These are phyloP conservation scores for Anticlea derivata DNA, from an alignment of 2,888 invertebrate genomes.

Conservation along the genomic window DNA sequence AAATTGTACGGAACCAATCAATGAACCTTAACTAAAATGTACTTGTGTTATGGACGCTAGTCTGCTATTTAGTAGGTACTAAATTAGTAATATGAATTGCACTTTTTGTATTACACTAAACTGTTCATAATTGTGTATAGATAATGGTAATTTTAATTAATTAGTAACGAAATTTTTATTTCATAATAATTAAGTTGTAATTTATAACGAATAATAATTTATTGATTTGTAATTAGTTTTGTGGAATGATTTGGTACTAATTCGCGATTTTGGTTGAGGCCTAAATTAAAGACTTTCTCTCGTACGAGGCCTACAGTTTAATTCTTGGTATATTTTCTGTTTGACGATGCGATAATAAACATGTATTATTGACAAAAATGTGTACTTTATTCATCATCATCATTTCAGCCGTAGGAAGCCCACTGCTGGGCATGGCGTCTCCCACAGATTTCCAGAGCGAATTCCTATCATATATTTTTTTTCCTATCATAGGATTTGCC, in stretches of 20 bases:
- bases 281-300: slow-evolving; percentile 41
- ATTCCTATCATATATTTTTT: no score
- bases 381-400: slow-evolving; percentile 8
- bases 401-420: no score
- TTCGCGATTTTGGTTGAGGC: slow-evolving; percentile 35
- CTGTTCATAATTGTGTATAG: slow-evolving; percentile 77
- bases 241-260: slow-evolving; percentile 24
- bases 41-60: slow-evolving; percentile 5
- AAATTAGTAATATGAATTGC: slow-evolving; percentile 58
- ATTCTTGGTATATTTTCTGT: slow-evolving; percentile 49
- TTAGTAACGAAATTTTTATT: slow-evolving; percentile 51
- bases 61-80: slow-evolving; percentile 29
- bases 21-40: neutral
- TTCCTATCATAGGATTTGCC: no score
- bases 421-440: no score
- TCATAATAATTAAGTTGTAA: slow-evolving; percentile 38
- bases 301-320: slow-evolving; percentile 36
- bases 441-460: no score
- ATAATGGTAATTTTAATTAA: slow-evolving; percentile 65
- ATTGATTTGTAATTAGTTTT: slow-evolving; percentile 30
- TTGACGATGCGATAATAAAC: slow-evolving; percentile 78
- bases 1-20: neutral
- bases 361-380: slow-evolving; percentile 60
- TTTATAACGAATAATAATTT: slow-evolving; percentile 35
- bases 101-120: slow-evolving; percentile 79